Conservation (phyloP, 2,113 vertebrate genomes). For the Anguilla japonica region DNA sequence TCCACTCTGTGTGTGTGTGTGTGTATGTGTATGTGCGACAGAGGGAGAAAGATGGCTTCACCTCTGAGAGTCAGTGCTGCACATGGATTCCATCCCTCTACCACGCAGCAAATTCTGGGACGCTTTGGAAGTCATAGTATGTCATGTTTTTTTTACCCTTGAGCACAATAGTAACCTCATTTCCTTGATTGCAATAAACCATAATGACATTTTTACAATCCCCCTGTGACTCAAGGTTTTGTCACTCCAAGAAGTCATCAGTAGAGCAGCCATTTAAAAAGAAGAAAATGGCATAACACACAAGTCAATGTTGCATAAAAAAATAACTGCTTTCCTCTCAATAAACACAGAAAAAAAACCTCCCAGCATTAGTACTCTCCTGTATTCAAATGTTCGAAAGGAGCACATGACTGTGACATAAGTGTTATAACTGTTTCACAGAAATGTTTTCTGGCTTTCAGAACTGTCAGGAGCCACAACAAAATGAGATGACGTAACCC, state of each 20-base stretch:
- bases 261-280: neutral
- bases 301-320: neutral
- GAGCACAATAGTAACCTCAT: neutral
- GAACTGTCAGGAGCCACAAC: neutral
- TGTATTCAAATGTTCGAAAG: neutral
- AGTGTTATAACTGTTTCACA: no score
- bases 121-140: neutral
- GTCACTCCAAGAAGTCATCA: neutral
- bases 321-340: neutral
- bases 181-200: slow-evolving; percentile 2
- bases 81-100: neutral
- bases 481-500: neutral
- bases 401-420: no score
- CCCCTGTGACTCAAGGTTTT: neutral
- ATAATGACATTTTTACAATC: neutral
- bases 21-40: neutral
- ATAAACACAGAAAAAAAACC: neutral
- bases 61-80: no score
- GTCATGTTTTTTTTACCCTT: neutral
- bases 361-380: neutral
- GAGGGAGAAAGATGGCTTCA: neutral
- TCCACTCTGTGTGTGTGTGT: neutral
- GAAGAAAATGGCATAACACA: neutral
- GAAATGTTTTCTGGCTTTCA: neutral
- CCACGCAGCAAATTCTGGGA: neutral